Conservation (phyloP, 2,113 vertebrate species). For the Aplodontia rufa region DNA sequence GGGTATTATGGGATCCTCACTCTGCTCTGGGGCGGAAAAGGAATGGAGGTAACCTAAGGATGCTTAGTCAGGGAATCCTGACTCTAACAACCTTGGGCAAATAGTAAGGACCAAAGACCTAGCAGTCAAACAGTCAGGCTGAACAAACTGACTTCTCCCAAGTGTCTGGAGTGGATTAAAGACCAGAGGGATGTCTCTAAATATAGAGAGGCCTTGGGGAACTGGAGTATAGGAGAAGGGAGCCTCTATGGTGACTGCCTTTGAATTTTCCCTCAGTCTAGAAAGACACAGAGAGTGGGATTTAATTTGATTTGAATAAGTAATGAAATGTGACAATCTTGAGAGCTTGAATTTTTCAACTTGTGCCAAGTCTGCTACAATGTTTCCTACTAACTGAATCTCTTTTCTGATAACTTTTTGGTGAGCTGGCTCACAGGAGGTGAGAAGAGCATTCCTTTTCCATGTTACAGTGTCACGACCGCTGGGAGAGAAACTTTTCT, state of each 20-base stretch:
- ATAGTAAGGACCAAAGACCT: neutral
- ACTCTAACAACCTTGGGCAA: too few relatives aligned
- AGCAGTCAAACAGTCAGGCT: neutral
- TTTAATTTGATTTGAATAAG: neutral
- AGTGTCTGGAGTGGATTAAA: neutral
- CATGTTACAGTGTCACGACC: too few relatives aligned
- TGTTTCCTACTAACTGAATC: neutral
- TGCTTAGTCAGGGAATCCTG: neutral
- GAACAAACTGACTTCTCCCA: neutral
- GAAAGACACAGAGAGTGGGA: neutral
- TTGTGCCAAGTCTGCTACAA: neutral
- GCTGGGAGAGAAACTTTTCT: neutral
- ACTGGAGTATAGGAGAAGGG: neutral
- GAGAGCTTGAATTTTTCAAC: neutral
- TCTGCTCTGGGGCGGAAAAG: neutral
- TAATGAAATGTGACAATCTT: neutral
- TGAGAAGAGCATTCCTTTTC: neutral
- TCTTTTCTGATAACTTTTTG: neutral
- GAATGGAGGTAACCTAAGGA: accelerated
- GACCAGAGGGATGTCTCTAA: neutral
- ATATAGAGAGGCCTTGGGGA: neutral
- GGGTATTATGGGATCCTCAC: accelerated
- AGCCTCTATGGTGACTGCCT: neutral
- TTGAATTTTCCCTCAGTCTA: neutral
- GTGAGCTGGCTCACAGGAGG: neutral